phyloP scores from a whole-genome alignment of 2,888 invertebrate genomes.

The Orthosia cruda region DNA sequence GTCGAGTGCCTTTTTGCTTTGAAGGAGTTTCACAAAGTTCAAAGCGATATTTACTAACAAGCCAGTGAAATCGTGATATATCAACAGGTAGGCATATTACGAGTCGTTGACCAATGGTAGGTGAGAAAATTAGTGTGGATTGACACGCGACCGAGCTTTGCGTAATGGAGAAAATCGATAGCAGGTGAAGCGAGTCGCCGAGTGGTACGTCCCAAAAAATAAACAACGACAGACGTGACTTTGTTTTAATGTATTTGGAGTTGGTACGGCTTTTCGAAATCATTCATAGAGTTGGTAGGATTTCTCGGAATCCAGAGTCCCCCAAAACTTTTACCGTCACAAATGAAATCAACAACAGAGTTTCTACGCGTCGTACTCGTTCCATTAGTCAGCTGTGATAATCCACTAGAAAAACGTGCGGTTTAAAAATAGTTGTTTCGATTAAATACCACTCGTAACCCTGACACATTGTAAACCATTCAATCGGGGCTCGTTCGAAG shows the following conservation, averaged over 20 bases:
- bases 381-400: slow-evolving; percentile 36
- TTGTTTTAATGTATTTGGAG: slow-evolving; percentile 6
- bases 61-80: slow-evolving; percentile 64
- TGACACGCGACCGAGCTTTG: slow-evolving; percentile 70
- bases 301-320: not conserved
- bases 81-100: slow-evolving; percentile 77
- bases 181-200: slow-evolving; percentile 5
- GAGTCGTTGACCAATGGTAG: slow-evolving; percentile 70
- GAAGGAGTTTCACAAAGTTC: slow-evolving; percentile 50
- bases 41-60: slow-evolving; percentile 74
- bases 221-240: slow-evolving; percentile 7
- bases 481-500: slow-evolving; percentile 47
- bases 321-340: not conserved
- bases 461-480: slow-evolving; percentile 63
- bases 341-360: not conserved
- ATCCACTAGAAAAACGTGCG: slow-evolving; percentile 16
- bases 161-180: slow-evolving; percentile 68
- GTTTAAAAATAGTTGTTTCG: slow-evolving; percentile 53
- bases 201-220: slow-evolving; percentile 14
- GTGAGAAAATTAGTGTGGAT: slow-evolving; percentile 58
- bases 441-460: slow-evolving; percentile 52
- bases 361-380: not conserved
- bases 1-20: slow-evolving; percentile 49
- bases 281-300: not conserved
- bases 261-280: not conserved